Conservation (phyloP, 2,888 invertebrate species). For the Esperia sulphurella region DNA sequence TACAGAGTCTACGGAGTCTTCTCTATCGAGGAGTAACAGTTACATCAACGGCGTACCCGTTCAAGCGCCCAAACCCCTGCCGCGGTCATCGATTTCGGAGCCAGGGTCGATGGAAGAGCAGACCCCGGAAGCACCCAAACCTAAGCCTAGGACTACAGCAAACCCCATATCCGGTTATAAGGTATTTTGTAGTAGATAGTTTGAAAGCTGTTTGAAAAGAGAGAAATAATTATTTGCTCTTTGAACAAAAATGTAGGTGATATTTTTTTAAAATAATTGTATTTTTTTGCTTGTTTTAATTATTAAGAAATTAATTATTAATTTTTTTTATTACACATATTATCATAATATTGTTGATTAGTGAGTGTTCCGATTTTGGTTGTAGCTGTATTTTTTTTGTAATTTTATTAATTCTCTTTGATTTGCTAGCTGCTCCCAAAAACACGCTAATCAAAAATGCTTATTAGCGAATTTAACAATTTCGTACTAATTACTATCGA, state of each 20-base stretch:
- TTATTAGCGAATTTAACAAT: too few relatives aligned
- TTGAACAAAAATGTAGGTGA: too few relatives aligned
- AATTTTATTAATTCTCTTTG: too few relatives aligned
- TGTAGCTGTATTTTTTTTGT: neutral
- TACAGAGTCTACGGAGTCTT: conserved; percentile 49
- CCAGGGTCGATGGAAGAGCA: conserved; percentile 74
- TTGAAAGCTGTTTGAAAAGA: neutral
- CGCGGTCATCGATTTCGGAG: conserved; percentile 88
- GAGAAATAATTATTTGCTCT: neutral
- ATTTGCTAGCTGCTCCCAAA: too few relatives aligned
- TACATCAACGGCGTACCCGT: conserved; percentile 60
- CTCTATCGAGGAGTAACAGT: conserved; percentile 61
- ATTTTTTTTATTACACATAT: conserved; percentile 13
- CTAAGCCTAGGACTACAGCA: conserved; percentile 85
- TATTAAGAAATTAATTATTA: conserved; percentile 4
- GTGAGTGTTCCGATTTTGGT: neutral
- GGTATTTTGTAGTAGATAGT: conserved; percentile 69
- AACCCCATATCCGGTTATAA: conserved; percentile 86
- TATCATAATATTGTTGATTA: too few relatives aligned
- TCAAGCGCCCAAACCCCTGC: conserved; percentile 87
- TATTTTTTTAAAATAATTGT: too few relatives aligned
- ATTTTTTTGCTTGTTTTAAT: conserved; percentile 2
- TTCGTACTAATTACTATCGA: too few relatives aligned
- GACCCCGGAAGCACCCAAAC: conserved; percentile 63
- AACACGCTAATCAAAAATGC: too few relatives aligned